Evolutionary conservation across 2,113 vertebrate species (phyloP).

Genomic region (Corythornis madagascariensis): DNA sequence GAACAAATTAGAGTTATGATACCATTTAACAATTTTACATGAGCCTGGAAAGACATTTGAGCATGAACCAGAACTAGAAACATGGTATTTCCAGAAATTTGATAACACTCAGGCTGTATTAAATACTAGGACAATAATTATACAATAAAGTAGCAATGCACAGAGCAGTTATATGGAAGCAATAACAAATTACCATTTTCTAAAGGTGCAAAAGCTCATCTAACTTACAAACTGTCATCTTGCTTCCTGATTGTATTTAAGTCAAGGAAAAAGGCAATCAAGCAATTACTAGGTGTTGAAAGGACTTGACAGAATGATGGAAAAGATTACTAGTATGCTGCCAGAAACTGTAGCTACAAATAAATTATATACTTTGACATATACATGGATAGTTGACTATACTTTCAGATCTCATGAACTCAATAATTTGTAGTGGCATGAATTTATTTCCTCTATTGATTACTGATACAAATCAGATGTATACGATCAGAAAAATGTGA

Average conservation of each 20-base stretch:
- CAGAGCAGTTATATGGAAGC: background rate
- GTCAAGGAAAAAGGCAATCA: background rate
- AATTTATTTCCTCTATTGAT: background rate
- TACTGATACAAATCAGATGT: background rate
- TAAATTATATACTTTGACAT: background rate
- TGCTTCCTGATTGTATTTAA: background rate
- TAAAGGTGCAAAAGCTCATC: background rate
- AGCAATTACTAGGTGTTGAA: background rate
- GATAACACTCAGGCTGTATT: background rate
- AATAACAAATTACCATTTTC: background rate
- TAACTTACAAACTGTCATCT: accelerated
- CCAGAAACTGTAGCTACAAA: background rate
- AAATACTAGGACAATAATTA: background rate
- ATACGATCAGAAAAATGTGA: accelerated
- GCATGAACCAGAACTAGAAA: background rate
- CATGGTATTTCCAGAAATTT: background rate
- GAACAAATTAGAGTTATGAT: background rate
- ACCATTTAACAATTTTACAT: background rate
- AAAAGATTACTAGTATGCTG: background rate
- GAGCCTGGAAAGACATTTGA: background rate
- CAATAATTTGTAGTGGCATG: background rate
- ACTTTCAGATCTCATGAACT: background rate
- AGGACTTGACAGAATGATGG: background rate
- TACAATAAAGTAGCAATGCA: background rate
- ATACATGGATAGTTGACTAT: background rate